Evolutionary conservation across 2,797 vertebrate genomes (phyloP).

Genomic region (Morelia viridis): DNA sequence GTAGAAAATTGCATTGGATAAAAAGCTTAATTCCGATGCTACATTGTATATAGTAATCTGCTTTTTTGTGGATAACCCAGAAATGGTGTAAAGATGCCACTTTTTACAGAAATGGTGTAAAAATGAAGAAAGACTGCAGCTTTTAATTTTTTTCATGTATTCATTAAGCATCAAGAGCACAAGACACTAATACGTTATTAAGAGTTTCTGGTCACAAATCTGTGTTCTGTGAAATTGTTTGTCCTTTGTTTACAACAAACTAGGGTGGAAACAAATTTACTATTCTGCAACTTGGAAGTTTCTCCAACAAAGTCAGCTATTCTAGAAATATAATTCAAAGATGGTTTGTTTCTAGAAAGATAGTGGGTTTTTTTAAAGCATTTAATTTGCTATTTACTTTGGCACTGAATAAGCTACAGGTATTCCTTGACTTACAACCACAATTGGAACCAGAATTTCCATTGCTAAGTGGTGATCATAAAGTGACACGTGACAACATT

Average conservation of each 20-base stretch:
- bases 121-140: neutral
- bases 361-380: neutral
- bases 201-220: neutral
- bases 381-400: slow-evolving; percentile 12
- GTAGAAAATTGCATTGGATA: neutral
- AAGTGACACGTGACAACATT: no score
- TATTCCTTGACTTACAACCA: no score
- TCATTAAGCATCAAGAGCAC: neutral
- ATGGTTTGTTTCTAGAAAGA: slow-evolving; percentile 28
- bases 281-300: neutral
- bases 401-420: neutral
- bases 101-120: neutral
- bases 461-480: no score
- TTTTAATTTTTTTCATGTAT: neutral
- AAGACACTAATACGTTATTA: neutral
- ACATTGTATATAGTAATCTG: neutral
- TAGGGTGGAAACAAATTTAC: neutral
- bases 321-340: neutral
- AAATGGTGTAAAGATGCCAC: neutral
- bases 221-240: neutral
- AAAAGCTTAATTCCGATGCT: neutral
- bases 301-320: neutral
- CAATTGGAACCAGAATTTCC: no score
- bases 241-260: neutral
- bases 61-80: neutral